phyloP scores from a whole-genome alignment of 2,888 invertebrate genomes.

The Cantharis rufa region DNA sequence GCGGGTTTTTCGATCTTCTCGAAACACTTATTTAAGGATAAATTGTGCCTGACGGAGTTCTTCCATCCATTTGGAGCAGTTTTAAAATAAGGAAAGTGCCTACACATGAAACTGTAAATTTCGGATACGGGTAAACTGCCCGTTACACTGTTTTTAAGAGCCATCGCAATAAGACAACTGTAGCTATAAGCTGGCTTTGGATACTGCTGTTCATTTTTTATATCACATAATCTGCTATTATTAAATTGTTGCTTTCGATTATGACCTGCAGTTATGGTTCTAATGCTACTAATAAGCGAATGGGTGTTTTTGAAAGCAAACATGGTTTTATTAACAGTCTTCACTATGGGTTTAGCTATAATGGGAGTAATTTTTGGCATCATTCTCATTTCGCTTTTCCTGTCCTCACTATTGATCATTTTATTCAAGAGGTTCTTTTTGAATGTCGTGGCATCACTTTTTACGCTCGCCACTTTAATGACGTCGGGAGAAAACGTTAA shows the following conservation, averaged over 20 bases:
- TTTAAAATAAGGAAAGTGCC: slow-evolving; percentile 98
- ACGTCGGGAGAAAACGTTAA: slow-evolving; percentile 73
- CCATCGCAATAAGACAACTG: slow-evolving; percentile 97
- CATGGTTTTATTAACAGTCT: slow-evolving; percentile 44
- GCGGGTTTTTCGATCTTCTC: slow-evolving; percentile 96
- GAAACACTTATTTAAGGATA: slow-evolving; percentile 97
- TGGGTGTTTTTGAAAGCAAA: slow-evolving; percentile 47
- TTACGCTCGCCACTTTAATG: slow-evolving; percentile 66
- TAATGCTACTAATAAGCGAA: slow-evolving; percentile 39
- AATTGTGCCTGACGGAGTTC: slow-evolving; percentile 96
- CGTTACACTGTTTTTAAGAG: slow-evolving; percentile 91
- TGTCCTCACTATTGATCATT: slow-evolving; percentile 52
- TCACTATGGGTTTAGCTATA: slow-evolving; percentile 48
- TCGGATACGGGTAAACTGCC: slow-evolving; percentile 96
- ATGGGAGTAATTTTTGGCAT: slow-evolving; percentile 52
- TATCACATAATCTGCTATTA: slow-evolving; percentile 47
- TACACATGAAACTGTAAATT: slow-evolving; percentile 99
- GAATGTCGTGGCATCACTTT: slow-evolving; percentile 59
- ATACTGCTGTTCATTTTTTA: slow-evolving; percentile 65
- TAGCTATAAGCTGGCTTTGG: slow-evolving; percentile 98
- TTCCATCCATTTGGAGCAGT: slow-evolving; percentile 99
- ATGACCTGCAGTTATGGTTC: slow-evolving; percentile 28
- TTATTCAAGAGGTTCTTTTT: slow-evolving; percentile 70
- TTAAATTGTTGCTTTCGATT: slow-evolving; percentile 35
- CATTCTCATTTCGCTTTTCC: slow-evolving; percentile 47